Evolutionary conservation across 2,888 invertebrate species (phyloP), one percentile per base, ranked within the genome.

Genomic region (Papilio protenor): DNA sequence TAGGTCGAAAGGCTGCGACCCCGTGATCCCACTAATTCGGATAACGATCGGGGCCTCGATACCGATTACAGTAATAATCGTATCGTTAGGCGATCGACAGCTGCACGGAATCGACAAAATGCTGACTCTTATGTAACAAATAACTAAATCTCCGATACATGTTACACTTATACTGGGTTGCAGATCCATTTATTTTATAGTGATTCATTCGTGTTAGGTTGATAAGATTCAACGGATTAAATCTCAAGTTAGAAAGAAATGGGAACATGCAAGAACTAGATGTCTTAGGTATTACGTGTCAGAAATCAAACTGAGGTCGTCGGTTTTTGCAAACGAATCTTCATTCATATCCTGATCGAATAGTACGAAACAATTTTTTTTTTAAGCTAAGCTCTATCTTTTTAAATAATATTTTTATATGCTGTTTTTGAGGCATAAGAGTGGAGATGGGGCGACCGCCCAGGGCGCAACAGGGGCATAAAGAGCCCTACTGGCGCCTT

Each of bases 81-180:
- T 82, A 82, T 80, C 82, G 84, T 82, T 84, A 82, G 81, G 73
- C 80, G 82, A 80, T 82, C 83, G 83, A 80, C 84, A 85, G 84
- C 83, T 85, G 84, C 79, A 81, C 79, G 79, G 80, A 81, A 85
- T 84, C 81, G 81, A 82, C 70, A 78, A 77, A 81, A 80, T 79
- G 81, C 82, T 80, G 66, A 82, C 77, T 82, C 81, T 80, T 74
- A 79, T 81, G 21, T 69, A 57, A 69, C 69, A 77, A 77, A 73
- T 73, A 73, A 70, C 70, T 59, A 52, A 69, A 69, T 57, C 59
- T 57, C 23, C 47, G 49, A 49, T 61, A 74, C 74, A 64, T 49
- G 64, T 8, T 47, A 21, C 59, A n/a, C 23, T 61, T 33, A 47
- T 12, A 21, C 18, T 55, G 40, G 40, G 40, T 40, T 40, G 40